Evolutionary conservation across 2,888 invertebrate genomes (phyloP).

Genomic region (Himalopsyche tibetana): DNA sequence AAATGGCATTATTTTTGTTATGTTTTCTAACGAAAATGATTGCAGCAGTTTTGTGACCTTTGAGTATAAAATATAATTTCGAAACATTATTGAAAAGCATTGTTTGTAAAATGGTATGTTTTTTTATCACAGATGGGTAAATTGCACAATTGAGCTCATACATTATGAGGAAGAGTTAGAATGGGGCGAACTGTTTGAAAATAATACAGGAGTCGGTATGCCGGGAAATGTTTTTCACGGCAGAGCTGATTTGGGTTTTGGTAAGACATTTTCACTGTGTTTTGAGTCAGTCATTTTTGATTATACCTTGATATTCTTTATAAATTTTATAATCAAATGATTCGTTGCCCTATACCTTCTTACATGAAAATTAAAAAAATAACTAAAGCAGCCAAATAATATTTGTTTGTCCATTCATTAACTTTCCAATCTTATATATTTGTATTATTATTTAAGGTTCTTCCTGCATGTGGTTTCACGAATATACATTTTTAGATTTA

Average conservation of each 20-base stretch:
- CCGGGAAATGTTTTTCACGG: constrained; percentile 54
- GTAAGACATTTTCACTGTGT: constrained; percentile 35
- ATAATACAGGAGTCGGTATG: constrained; percentile 53
- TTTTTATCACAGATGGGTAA: constrained; percentile 48
- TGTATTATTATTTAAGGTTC: constrained; percentile 45
- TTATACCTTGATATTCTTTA: neutral
- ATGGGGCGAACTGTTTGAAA: constrained; percentile 54
- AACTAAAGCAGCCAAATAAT: too few species aligned
- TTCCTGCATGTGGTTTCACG: constrained; percentile 56
- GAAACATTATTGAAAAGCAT: too few species aligned
- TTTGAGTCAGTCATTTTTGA: neutral
- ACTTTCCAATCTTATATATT: too few species aligned
- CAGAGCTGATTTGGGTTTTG: constrained; percentile 51
- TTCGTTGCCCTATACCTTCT: too few species aligned
- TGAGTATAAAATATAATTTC: too few species aligned
- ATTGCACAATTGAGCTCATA: constrained; percentile 49
- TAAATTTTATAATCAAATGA: neutral
- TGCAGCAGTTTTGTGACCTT: too few species aligned
- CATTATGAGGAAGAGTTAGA: constrained; percentile 52
- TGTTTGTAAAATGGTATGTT: neutral
- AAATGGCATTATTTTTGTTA: too few species aligned
- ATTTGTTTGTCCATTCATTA: too few species aligned
- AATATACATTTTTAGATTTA: constrained; percentile 50
- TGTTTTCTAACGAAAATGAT: too few species aligned
- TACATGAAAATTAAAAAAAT: too few species aligned